Base-by-base conservation (phyloP, 2,113 vertebrate genomes). In the Mellivora capensis region DNA sequence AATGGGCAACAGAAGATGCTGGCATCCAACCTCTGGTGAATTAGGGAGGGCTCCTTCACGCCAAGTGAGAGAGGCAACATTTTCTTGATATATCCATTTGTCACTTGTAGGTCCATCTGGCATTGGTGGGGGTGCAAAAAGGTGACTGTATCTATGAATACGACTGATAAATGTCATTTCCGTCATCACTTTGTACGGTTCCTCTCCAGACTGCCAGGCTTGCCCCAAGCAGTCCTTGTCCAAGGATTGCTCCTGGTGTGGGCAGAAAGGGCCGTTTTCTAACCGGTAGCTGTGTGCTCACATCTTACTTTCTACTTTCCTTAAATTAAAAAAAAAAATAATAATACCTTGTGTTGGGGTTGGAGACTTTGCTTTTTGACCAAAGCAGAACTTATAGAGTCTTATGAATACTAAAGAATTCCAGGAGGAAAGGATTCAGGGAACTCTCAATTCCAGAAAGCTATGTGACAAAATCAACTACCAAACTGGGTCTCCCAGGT, bases 51-150 rank as follows among this genome's bases (percentile, higher is more conserved):
- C 87, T 89, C 79, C 87, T 77, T 82, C 39, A 44, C 44, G 20
- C 52, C n/a, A 7, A 93, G 74, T 71, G 76, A 94, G 95, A 97
- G 83, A 96, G 83, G 67, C 69, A 93, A 94, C 54, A 89, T 98
- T 96, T 97, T 91, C 91, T 96, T 84, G 52, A 87, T 94, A 14
- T 77, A 92, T 1, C 57, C 57, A 54, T 94, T 95, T 88, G 94
- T 83, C 84, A 83, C 92, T 98, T 91, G 67, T 86, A 74, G 76
- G 87, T 92, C 96, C 97, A 97, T 98, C 97, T 97, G 98, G 93
- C 85, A 97, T 95, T 31, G 67, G 49, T 34, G 29, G 4, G 12
- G 34, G 1, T 14, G 42, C 25, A 79, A 52, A 57, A 88, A 69
- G 21, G 0, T 42, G 3, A 27, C n/a, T 13, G n/a, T 31, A 18